These are phyloP conservation scores for Cyclargus thomasi DNA, from an alignment of 1,140 invertebrate species.

Conservation along the genomic window DNA sequence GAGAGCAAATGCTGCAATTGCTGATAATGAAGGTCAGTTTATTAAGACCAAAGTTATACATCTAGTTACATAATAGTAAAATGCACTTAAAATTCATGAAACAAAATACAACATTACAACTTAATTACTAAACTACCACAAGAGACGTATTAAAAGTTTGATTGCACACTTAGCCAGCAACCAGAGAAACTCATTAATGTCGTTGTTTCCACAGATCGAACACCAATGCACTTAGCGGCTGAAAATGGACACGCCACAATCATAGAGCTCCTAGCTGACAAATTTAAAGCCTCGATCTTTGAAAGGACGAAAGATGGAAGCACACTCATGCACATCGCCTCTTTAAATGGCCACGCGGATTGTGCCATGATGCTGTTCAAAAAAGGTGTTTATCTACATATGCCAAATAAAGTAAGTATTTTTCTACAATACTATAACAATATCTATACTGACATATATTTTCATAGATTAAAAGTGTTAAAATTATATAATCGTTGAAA, in stretches of 20 bases:
- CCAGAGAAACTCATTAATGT: slow-evolving; percentile 16
- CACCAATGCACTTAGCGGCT: slow-evolving; percentile 97
- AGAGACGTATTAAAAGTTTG: not conserved
- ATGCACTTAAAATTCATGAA: not conserved
- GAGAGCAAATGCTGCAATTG: slow-evolving; percentile 93
- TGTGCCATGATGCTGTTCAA: slow-evolving; percentile 99
- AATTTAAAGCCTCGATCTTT: slow-evolving; percentile 96
- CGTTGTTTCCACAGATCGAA: slow-evolving; percentile 82
- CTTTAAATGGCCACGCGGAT: slow-evolving; percentile 96
- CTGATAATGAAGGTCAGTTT: slow-evolving; percentile 87
- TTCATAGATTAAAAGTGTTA: not conserved
- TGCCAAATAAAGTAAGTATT: slow-evolving; percentile 94
- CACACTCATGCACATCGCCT: slow-evolving; percentile 98
- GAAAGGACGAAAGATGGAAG: slow-evolving; percentile 97
- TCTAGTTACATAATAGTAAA: not conserved
- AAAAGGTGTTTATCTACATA: slow-evolving; percentile 98
- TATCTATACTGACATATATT: too few relatives aligned
- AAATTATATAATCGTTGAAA: slow-evolving; percentile 14
- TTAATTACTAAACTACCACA: too few relatives aligned
- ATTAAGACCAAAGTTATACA: not conserved
- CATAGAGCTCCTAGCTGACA: slow-evolving; percentile 97
- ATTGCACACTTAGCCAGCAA: not conserved
- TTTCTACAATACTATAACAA: too few relatives aligned
- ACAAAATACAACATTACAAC: too few relatives aligned
- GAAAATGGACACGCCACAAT: slow-evolving; percentile 96